Conservation (phyloP, 2,888 invertebrate genomes). For the Gymnoscelis rufifasciata region DNA sequence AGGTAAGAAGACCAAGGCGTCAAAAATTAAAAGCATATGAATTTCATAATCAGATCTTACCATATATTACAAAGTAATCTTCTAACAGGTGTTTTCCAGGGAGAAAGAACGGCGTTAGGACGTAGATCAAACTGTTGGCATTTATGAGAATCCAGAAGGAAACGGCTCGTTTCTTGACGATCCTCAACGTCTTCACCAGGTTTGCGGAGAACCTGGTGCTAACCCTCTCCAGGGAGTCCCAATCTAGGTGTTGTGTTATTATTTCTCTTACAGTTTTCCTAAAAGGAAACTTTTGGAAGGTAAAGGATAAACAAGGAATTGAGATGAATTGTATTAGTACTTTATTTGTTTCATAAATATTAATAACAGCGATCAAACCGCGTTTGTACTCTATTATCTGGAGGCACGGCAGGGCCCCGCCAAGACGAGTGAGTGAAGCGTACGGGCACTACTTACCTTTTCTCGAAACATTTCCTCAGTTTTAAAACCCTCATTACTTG, state of each 20-base stretch:
- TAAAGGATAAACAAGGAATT: not conserved
- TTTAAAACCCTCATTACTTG: no score
- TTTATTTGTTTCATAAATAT: not conserved
- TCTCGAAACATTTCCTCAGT: no score
- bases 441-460: no score
- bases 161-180: not conserved
- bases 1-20: no score
- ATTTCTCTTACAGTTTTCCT: not conserved
- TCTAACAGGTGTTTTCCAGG: not conserved
- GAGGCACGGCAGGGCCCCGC: no score
- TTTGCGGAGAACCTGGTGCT: not conserved
- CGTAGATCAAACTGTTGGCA: not conserved
- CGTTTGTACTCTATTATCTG: no score
- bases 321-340: not conserved
- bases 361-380: no score
- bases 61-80: not conserved
- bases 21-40: no score
- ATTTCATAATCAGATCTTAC: not conserved
- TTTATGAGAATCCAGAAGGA: not conserved
- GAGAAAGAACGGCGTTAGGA: not conserved
- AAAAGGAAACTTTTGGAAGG: no score
- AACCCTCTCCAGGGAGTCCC: not conserved
- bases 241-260: not conserved
- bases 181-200: not conserved
- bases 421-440: no score